A percentile compares a stretch with the other conserved stretches of the same genome.
These are phyloP conservation scores for Lasioglossum leucozonium DNA, from an alignment of 2,888 invertebrate species.

Conservation along the genomic window DNA sequence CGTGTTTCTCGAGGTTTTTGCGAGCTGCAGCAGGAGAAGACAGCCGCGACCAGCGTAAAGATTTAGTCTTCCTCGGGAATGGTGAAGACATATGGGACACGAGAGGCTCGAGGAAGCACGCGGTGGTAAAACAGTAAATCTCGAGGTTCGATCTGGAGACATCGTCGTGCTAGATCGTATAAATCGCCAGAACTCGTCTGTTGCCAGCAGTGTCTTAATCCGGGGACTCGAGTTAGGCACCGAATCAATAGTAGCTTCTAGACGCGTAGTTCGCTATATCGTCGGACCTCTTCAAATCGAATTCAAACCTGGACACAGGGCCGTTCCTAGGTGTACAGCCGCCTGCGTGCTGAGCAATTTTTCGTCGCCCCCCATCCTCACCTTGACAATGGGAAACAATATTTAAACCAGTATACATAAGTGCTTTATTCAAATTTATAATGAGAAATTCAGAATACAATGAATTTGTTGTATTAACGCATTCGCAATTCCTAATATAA, in stretches of 20 bases:
- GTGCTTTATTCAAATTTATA: too few species aligned
- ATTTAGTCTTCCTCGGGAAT: background rate
- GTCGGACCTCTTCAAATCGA: background rate
- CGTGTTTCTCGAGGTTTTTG: background rate
- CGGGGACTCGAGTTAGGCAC: background rate
- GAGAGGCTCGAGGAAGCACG: background rate
- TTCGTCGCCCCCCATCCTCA: too few species aligned
- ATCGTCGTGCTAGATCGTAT: background rate
- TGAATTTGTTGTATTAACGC: too few species aligned
- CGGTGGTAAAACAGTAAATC: background rate
- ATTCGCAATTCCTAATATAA: too few species aligned
- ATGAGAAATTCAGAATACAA: too few species aligned
- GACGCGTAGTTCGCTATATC: background rate
- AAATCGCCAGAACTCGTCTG: background rate
- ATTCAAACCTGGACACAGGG: background rate
- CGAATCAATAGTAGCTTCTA: conserved; percentile 10
- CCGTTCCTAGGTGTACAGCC: too few species aligned
- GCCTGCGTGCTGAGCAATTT: too few species aligned
- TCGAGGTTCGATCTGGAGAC: conserved; percentile 8
- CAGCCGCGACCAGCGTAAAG: background rate
- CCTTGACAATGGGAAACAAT: too few species aligned
- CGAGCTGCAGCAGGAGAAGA: background rate
- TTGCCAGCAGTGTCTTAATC: conserved; percentile 14
- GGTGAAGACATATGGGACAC: background rate
- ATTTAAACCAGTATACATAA: too few species aligned